Evolutionary conservation across 92 coral and sea anemone species (phyloP).

Genomic region (Chrysogorgia sp.): DNA sequence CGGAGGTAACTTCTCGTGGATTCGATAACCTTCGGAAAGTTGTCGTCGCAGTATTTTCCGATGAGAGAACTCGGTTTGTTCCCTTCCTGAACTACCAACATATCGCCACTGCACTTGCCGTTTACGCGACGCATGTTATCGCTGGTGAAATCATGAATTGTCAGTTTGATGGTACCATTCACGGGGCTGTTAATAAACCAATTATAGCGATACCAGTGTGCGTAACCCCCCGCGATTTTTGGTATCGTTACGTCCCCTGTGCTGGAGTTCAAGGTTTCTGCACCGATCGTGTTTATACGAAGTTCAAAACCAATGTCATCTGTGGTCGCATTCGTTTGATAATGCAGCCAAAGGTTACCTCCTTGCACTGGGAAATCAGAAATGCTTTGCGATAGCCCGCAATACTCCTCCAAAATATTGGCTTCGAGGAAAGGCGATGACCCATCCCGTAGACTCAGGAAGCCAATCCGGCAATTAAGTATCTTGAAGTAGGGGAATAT

Average conservation of each 20-base stretch:
- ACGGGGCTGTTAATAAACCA: conserved; percentile 78
- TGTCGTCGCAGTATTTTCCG: conserved; percentile 76
- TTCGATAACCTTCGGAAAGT: not conserved
- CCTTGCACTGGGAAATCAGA: conserved; percentile 60
- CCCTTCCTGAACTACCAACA: conserved; percentile 71
- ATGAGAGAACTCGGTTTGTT: conserved; percentile 57
- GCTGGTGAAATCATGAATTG: conserved; percentile 67
- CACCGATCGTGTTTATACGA: conserved; percentile 68
- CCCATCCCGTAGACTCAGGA: conserved; percentile 70
- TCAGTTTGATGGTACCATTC: conserved; percentile 63
- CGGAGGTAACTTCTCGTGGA: not conserved
- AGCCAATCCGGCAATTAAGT: conserved; percentile 74
- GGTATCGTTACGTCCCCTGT: conserved; percentile 62
- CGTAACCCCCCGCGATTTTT: conserved; percentile 68
- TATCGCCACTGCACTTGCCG: conserved; percentile 69
- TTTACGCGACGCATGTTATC: conserved; percentile 63
- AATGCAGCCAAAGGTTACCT: conserved; percentile 77
- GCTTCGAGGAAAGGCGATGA: conserved; percentile 58
- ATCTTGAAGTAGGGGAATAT: conserved; percentile 82
- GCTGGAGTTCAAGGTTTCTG: conserved; percentile 54
- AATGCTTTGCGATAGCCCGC: conserved; percentile 68
- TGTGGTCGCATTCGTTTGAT: conserved; percentile 74
- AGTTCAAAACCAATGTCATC: conserved; percentile 77
- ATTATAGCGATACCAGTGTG: conserved; percentile 73
- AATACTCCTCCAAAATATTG: conserved; percentile 60